A percentile compares a stretch with the other conserved stretches of the same genome.
phyloP scores from a whole-genome alignment of 2,888 invertebrate species.

The Biston betularia region DNA sequence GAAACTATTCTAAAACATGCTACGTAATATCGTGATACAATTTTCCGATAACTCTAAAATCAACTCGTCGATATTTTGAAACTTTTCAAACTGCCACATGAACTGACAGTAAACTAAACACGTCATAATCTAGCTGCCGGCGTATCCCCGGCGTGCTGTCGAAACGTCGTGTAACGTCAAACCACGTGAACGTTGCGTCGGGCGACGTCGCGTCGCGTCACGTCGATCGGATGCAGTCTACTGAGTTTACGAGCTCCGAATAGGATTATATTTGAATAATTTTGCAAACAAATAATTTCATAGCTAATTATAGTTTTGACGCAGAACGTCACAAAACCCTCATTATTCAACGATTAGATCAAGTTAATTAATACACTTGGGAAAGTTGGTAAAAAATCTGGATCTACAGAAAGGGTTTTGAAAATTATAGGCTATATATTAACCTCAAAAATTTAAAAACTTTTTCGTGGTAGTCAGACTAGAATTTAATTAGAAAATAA shows the following conservation, averaged over 20 bases:
- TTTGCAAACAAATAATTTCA: neutral
- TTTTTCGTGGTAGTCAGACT: too few species aligned
- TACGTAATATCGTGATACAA: too few species aligned
- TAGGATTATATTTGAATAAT: neutral
- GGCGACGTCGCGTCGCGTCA: neutral
- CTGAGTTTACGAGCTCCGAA: neutral
- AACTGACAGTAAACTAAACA: slow-evolving; percentile 29
- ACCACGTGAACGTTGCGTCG: slow-evolving; percentile 12
- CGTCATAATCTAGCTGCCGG: slow-evolving; percentile 26
- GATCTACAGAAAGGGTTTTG: too few species aligned
- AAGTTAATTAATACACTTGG: too few species aligned
- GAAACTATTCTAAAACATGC: too few species aligned
- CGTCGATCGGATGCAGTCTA: neutral
- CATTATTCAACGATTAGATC: too few species aligned
- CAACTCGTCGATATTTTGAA: neutral
- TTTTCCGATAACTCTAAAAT: neutral
- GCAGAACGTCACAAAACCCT: neutral
- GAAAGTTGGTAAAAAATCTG: too few species aligned
- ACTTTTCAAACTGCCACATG: slow-evolving; percentile 1
- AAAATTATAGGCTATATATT: too few species aligned
- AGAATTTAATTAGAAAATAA: too few species aligned
- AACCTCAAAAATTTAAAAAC: too few species aligned
- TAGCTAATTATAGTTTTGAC: too few species aligned
- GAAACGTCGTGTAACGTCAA: slow-evolving; percentile 23
- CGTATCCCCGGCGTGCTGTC: slow-evolving; percentile 20